These are phyloP conservation scores for Hirundichthys speculiger DNA, from an alignment of 2,113 vertebrate genomes.

Conservation along the genomic window DNA sequence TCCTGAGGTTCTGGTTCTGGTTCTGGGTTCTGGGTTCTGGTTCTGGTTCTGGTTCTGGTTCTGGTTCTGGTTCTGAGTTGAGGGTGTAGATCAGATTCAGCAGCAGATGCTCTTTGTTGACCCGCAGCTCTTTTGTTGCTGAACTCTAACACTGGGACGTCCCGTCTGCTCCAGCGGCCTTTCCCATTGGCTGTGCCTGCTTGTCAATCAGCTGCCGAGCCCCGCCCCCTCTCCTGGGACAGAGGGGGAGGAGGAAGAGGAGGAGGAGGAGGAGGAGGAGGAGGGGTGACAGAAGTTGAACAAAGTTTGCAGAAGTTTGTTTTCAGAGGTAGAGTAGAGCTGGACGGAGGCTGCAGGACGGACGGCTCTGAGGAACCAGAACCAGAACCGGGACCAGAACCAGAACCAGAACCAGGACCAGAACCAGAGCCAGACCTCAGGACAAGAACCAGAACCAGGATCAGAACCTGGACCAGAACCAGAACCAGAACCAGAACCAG, in stretches of 20 bases:
- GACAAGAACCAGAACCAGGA: too few relatives aligned
- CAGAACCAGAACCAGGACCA: too few relatives aligned
- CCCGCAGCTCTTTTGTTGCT: conserved; percentile 74
- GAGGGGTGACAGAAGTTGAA: conserved; percentile 82
- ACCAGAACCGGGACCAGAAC: too few relatives aligned
- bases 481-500: too few relatives aligned
- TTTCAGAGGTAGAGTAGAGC: conserved; percentile 77
- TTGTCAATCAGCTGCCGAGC: conserved; percentile 37
- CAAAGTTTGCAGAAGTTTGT: conserved; percentile 85
- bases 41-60: too few relatives aligned
- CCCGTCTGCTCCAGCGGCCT: conserved; percentile 69
- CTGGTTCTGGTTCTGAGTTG: too few relatives aligned
- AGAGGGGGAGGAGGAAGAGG: too few relatives aligned
- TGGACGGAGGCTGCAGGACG: conserved; percentile 45
- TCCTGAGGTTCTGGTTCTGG: too few relatives aligned
- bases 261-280: neutral
- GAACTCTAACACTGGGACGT: conserved; percentile 57
- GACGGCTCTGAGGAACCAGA: conserved; percentile 28
- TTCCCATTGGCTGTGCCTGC: conserved; percentile 81
- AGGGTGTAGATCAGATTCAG: too few relatives aligned
- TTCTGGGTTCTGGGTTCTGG: too few relatives aligned
- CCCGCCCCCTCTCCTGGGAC: conserved; percentile 44
- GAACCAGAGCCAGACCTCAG: too few relatives aligned
- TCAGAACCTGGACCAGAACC: too few relatives aligned
- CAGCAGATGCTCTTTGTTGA: conserved; percentile 81